Base-by-base conservation (phyloP, 2,888 invertebrate species). In the Cabera pusaria region DNA sequence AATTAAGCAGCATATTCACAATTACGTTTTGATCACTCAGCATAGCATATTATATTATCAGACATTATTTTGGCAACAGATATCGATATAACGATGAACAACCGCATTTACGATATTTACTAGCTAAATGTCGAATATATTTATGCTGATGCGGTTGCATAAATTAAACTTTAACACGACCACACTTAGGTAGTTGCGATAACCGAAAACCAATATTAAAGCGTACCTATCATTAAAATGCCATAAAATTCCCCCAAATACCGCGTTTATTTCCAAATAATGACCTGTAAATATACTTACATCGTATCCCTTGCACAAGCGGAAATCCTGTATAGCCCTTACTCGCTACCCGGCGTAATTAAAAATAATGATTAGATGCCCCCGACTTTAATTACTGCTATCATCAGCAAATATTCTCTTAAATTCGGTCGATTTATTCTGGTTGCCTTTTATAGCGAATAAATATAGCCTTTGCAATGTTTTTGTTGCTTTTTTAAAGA, bases 361-460 rank as follows among this genome's bases (percentile, higher is more conserved):
- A 53, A 53, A 53, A 50, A 48, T 53, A 53, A 53, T 53, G 45
- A 44, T 43, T 19, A 41, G 39, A 48, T 37, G 8, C 42, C 41
- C 28, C 39, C 41, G 41, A 41, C 44, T 47, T 43, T 50, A 44
- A 49, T 43, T 43, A 41, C 33, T 25, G 39, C 31, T 37, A 45
- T 43, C 41, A 44, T 38, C 26, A 27, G 26, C 41, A 36, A 41
- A 36, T 31, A 35, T 26, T 31, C 31, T 22, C 22, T 14, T 20
- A 28, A 40, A 33, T 33, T 28, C 10, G 1, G n/a, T 12, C 21
- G 22, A 36, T 32, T 33, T 36, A 25, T 43, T 40, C 27, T 34
- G 39, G 33, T 40, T 41, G 43, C 44, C 34, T 42, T 44, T 42
- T 41, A 25, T 28, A 25, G 19, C 33, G 20, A 10, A 34, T 36